phyloP scores from a whole-genome alignment of 2,888 invertebrate species.

The Sthenelais limicola region DNA sequence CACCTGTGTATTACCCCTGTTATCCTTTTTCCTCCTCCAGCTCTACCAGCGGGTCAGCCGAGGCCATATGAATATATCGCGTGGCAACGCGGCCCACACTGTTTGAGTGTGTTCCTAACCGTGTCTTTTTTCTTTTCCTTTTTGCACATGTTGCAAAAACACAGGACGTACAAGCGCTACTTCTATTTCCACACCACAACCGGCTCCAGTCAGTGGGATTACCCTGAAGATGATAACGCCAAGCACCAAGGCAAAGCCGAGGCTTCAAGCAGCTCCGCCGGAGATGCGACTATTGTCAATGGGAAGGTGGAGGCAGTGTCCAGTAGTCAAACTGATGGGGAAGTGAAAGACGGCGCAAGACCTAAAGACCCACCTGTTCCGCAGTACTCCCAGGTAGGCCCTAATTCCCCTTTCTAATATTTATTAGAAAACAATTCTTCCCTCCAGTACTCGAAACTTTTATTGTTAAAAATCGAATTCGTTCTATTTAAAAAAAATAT shows the following conservation, averaged over 20 bases:
- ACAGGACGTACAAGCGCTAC: conserved; percentile 80
- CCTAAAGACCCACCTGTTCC: neutral
- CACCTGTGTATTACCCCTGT: neutral
- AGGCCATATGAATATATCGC: conserved; percentile 6
- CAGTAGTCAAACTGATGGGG: conserved; percentile 18
- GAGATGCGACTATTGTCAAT: neutral
- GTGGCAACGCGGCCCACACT: conserved; percentile 11
- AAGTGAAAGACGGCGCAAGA: neutral
- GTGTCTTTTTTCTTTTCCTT: conserved; percentile 26
- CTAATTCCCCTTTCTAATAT: neutral
- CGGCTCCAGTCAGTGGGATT: conserved; percentile 80
- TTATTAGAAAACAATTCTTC: neutral
- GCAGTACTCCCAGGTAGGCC: conserved; percentile 16
- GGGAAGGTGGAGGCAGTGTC: neutral
- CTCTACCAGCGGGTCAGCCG: neutral
- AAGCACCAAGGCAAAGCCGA: conserved; percentile 1
- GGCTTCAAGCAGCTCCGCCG: neutral
- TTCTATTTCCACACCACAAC: conserved; percentile 78
- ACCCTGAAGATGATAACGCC: conserved; percentile 57
- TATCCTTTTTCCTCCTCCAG: neutral
- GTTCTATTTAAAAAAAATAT: too few relatives aligned
- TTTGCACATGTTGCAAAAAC: too few relatives aligned
- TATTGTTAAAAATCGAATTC: too few relatives aligned
- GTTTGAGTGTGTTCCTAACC: conserved; percentile 11
- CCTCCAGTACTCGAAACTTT: too few relatives aligned